Conservation (phyloP, 2,888 invertebrate genomes). For the Caenorhabditis becei region DNA sequence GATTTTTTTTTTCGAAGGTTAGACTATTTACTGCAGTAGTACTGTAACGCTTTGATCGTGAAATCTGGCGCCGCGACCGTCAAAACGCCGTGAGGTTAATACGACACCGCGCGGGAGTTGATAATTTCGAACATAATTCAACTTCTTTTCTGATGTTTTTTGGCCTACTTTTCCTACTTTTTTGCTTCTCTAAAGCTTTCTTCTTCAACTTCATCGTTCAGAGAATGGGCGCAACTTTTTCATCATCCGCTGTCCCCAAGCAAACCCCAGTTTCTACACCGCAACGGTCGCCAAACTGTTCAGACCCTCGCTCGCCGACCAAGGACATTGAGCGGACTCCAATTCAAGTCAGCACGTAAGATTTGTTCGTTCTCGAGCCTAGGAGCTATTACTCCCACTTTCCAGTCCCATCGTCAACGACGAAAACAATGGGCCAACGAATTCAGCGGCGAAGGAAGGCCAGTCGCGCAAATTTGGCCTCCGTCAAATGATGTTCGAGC, state of each 20-base stretch:
- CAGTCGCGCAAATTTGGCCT: conserved; percentile 48
- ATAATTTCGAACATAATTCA: conserved; percentile 9
- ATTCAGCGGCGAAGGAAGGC: conserved; percentile 13
- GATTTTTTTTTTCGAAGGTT: too few species aligned
- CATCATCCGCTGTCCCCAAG: conserved; percentile 28
- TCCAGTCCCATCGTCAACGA: conserved; percentile 6
- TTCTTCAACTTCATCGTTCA: too few species aligned
- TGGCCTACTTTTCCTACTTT: not conserved
- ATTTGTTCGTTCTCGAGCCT: conserved; percentile 10
- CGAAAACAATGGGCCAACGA: conserved; percentile 9
- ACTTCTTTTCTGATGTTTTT: not conserved
- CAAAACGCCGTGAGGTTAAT: conserved; percentile 6
- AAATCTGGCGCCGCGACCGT: not conserved
- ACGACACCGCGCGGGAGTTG: conserved; percentile 15
- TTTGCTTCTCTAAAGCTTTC: too few species aligned
- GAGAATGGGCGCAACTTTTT: conserved; percentile 54
- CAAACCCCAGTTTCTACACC: conserved; percentile 45
- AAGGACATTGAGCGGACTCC: conserved; percentile 68
- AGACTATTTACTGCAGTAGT: not conserved
- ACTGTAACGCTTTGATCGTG: conserved; percentile 10
- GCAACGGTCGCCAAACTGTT: conserved; percentile 31
- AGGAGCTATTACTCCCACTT: not conserved
- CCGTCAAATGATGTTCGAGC: conserved; percentile 59
- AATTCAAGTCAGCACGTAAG: conserved; percentile 61
- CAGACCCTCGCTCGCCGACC: conserved; percentile 72